Evolutionary conservation across 1,140 invertebrate species (phyloP).

Genomic region (Nephotettix cincticeps): DNA sequence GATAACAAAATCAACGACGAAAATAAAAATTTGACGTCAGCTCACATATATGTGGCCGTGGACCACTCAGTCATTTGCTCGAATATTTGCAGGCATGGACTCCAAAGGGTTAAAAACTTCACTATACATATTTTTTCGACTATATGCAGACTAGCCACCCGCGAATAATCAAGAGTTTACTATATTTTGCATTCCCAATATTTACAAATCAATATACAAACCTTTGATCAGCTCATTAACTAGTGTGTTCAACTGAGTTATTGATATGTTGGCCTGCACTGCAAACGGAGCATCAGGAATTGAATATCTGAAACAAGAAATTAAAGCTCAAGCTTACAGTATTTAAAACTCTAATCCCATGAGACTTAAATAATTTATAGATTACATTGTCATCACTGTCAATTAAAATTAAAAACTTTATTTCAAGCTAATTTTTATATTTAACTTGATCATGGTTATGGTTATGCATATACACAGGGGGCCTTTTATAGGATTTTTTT

Average conservation of each 20-base stretch:
- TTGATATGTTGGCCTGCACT: conserved; percentile 66
- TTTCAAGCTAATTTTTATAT: not conserved
- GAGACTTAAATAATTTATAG: conserved; percentile 32
- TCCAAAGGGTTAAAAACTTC: no score
- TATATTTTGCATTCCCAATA: not conserved
- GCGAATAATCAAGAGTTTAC: not conserved
- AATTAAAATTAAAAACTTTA: conserved; percentile 12
- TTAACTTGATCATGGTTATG: not conserved
- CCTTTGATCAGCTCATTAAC: conserved; percentile 79
- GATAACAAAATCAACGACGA: no score
- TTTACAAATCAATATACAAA: conserved; percentile 40
- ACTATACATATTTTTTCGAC: no score
- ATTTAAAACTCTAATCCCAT: not conserved
- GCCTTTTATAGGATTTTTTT: not conserved
- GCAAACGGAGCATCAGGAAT: conserved; percentile 82
- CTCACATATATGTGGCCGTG: no score
- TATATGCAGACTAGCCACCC: not conserved
- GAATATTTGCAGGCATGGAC: no score
- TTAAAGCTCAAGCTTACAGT: no score
- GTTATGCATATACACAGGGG: conserved; percentile 13
- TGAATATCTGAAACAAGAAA: conserved; percentile 71
- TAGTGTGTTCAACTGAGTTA: conserved; percentile 72
- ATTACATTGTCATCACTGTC: conserved; percentile 27
- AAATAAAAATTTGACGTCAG: no score
- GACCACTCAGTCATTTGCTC: no score